Conservation (phyloP, 2,113 vertebrate genomes). For the Corythornis vintsioides region DNA sequence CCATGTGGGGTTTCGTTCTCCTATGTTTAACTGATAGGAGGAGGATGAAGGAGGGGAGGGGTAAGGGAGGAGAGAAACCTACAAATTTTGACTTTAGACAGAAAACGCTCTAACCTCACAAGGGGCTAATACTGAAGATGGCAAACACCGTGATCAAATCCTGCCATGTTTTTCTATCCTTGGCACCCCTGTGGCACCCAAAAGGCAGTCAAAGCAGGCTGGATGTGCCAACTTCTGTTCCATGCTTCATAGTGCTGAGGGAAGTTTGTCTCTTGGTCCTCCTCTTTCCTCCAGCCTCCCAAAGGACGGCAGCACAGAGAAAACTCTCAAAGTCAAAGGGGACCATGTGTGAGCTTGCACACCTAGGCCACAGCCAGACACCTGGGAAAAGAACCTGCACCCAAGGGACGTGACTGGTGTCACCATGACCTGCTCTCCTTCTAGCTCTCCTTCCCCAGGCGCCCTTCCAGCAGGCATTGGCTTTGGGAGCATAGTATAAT, state of each 20-base stretch:
- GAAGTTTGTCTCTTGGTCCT: not conserved
- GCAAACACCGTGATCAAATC: not conserved
- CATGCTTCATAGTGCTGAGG: accelerated
- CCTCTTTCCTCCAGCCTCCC: not conserved
- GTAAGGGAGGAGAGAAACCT: not conserved
- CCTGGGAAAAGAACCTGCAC: not conserved
- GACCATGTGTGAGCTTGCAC: accelerated
- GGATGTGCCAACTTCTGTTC: not conserved
- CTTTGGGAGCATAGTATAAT: conserved; percentile 25
- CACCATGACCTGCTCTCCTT: conserved; percentile 46
- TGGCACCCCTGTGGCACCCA: accelerated
- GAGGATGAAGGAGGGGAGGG: not conserved
- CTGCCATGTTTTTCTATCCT: not conserved
- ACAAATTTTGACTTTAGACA: not conserved
- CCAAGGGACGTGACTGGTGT: not conserved
- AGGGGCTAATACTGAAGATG: not conserved
- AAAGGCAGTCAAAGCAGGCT: not conserved
- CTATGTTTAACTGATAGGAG: not conserved
- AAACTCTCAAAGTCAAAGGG: not conserved
- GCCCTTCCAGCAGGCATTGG: conserved; percentile 33
- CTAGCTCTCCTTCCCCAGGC: not conserved
- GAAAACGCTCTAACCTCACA: accelerated
- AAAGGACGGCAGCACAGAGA: not conserved
- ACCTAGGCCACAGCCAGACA: not conserved
- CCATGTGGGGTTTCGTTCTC: not conserved